Evolutionary conservation across 2,888 invertebrate species (phyloP).

Genomic region (Aradus depressus): DNA sequence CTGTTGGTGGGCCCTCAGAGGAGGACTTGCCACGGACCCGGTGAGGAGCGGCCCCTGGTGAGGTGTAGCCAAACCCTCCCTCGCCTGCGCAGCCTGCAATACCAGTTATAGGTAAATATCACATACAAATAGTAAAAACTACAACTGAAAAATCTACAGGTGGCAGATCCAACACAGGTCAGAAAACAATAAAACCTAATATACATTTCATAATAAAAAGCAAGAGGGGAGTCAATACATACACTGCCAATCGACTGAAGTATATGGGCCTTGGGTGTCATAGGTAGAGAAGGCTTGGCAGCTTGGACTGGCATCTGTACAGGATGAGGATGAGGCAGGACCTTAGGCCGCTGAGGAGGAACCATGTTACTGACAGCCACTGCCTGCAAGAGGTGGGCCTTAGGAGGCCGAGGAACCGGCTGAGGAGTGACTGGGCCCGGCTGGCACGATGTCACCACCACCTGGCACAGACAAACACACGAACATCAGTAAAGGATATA

Average conservation of each 20-base stretch:
- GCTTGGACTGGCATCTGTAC: not conserved
- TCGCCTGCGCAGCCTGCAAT: slow-evolving; percentile 26
- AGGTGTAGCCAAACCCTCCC: slow-evolving; percentile 28
- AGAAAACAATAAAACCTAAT: not conserved
- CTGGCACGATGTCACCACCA: not conserved
- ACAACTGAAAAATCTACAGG: not conserved
- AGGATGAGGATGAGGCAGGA: slow-evolving; percentile 12
- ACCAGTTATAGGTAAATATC: not conserved
- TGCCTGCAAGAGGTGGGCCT: slow-evolving; percentile 38
- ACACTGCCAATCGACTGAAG: slow-evolving; percentile 29
- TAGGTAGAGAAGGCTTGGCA: slow-evolving; percentile 23
- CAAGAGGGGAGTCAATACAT: slow-evolving; percentile 8
- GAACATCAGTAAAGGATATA: not conserved
- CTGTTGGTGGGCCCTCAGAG: slow-evolving; percentile 41
- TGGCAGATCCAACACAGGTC: not conserved
- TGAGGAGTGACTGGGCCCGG: slow-evolving; percentile 11
- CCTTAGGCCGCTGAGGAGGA: slow-evolving; percentile 24
- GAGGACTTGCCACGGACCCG: slow-evolving; percentile 45
- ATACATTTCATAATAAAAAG: not conserved
- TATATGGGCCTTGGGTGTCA: slow-evolving; percentile 33
- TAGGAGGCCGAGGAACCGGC: slow-evolving; percentile 36
- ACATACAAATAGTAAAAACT: not conserved
- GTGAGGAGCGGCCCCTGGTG: slow-evolving; percentile 30
- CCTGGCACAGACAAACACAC: not conserved
- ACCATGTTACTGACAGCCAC: slow-evolving; percentile 22